Evolutionary conservation across 2,888 invertebrate species (phyloP), one percentile per base, ranked within the genome.

Genomic region (Pharmacophagus antenor): DNA sequence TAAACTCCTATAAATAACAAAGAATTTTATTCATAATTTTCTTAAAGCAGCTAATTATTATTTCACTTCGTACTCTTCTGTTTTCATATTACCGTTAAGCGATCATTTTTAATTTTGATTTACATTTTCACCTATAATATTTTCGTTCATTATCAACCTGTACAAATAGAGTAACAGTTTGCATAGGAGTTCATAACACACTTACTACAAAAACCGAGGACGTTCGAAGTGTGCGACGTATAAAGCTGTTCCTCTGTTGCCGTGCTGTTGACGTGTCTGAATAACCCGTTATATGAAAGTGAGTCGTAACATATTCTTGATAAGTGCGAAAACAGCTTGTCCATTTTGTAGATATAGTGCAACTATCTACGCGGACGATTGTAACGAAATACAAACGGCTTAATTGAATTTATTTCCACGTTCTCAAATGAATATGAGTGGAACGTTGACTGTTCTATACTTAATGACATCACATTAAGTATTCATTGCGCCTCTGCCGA

Each of bases 371-470:
- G 61, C 58, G 62, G 65, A 64, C 64, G 65, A 60, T 65, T 61
- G 65, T 67, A 67, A 64, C 70, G 71, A 68, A 71, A 68, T 70
- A 74, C 75, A 73, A 73, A 79, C 73, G 73, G 72, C 78, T 83
- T 86, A 88, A 88, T 89, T 88, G 84, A 88, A 85, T 88, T 87
- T 88, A 88, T 88, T 82, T 77, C 76, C 86, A 85, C 86, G 88
- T 88, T 76, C 78, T 76, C 82, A 83, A 85, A 86, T 87, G 84
- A 86, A 85, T 87, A 86, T 87, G 86, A 87, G 80, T 82, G 67
- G 78, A 77, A 76, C 79, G 79, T 74, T 78, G 77, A 66, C 65
- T 70, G 71, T 72, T 69, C 67, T 70, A 72, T 74, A 70, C 67
- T 70, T 76, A 78, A 84, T 83, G 81, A 80, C 73, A 67, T 67